Conservation (phyloP, 2,797 vertebrate species). For the Coendou prehensilis region DNA sequence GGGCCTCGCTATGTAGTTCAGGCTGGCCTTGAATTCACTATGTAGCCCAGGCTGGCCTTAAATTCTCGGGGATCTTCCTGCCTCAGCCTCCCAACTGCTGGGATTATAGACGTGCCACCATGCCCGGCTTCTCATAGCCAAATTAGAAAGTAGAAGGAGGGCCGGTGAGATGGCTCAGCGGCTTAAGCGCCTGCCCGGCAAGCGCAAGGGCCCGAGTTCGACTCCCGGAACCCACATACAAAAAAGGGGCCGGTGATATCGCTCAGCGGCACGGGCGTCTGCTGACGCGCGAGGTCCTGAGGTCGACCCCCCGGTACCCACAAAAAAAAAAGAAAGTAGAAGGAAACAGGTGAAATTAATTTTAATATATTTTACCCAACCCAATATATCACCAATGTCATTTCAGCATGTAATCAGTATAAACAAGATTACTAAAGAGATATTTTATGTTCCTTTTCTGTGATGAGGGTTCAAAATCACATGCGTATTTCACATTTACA, state of each 20-base stretch:
- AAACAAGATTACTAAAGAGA: slow-evolving; percentile 2
- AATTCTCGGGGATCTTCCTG: background rate
- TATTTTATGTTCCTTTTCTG: background rate
- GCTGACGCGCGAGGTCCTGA: too few relatives aligned
- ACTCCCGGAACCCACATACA: too few relatives aligned
- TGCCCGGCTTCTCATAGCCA: background rate
- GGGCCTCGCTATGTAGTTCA: background rate
- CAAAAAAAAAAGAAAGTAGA: background rate
- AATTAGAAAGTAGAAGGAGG: slow-evolving; percentile 12
- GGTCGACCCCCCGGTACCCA: too few relatives aligned
- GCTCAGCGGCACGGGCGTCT: too few relatives aligned
- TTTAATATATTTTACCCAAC: slow-evolving; percentile 28
- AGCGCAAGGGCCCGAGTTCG: too few relatives aligned
- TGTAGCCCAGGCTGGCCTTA: background rate
- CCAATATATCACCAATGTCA: background rate
- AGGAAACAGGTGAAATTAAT: background rate
- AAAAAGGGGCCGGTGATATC: too few relatives aligned
- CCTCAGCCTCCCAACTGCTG: background rate
- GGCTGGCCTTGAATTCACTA: background rate
- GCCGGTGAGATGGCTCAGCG: too few relatives aligned
- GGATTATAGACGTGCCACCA: background rate
- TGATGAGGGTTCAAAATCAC: background rate
- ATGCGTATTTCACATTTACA: background rate
- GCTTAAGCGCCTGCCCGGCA: too few relatives aligned
- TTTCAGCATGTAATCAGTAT: background rate